Conservation (phyloP, 2,888 invertebrate genomes). For the Villa cingulata region DNA sequence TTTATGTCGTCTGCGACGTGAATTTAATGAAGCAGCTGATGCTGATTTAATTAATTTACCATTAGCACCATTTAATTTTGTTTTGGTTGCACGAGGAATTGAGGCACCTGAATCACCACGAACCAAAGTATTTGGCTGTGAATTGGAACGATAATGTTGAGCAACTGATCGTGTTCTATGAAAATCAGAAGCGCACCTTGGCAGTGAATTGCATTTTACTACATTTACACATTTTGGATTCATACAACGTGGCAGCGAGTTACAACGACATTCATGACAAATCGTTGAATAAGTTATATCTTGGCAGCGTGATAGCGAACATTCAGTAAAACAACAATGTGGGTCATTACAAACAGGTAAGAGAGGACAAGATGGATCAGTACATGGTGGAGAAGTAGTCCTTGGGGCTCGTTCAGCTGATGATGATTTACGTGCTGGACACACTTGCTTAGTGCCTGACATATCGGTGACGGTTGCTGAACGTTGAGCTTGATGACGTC, state of each 20-base stretch:
- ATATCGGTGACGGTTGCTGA: slow-evolving; percentile 36
- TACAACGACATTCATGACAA: slow-evolving; percentile 33
- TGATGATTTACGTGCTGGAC: slow-evolving; percentile 28
- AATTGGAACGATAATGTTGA: slow-evolving; percentile 30
- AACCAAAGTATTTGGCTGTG: slow-evolving; percentile 32
- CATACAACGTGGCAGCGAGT: slow-evolving; percentile 30
- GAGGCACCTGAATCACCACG: slow-evolving; percentile 33
- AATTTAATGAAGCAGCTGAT: slow-evolving; percentile 48
- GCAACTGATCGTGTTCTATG: slow-evolving; percentile 25
- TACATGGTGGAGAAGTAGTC: slow-evolving; percentile 32
- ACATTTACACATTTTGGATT: slow-evolving; percentile 35
- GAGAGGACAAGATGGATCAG: slow-evolving; percentile 34
- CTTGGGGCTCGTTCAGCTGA: slow-evolving; percentile 34
- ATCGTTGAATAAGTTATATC: slow-evolving; percentile 23
- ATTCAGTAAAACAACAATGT: slow-evolving; percentile 32
- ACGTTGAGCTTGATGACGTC: slow-evolving; percentile 35
- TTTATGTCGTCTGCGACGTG: slow-evolving; percentile 59
- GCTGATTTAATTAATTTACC: slow-evolving; percentile 38
- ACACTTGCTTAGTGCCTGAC: slow-evolving; percentile 24
- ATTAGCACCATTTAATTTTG: slow-evolving; percentile 14
- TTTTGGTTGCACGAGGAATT: slow-evolving; percentile 17
- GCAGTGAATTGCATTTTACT: slow-evolving; percentile 38
- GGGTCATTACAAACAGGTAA: slow-evolving; percentile 36
- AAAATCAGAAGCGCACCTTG: slow-evolving; percentile 35
- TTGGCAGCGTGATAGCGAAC: slow-evolving; percentile 16